phyloP scores from a whole-genome alignment of 2,113 vertebrate species.

The Coryphaenoides rupestris region DNA sequence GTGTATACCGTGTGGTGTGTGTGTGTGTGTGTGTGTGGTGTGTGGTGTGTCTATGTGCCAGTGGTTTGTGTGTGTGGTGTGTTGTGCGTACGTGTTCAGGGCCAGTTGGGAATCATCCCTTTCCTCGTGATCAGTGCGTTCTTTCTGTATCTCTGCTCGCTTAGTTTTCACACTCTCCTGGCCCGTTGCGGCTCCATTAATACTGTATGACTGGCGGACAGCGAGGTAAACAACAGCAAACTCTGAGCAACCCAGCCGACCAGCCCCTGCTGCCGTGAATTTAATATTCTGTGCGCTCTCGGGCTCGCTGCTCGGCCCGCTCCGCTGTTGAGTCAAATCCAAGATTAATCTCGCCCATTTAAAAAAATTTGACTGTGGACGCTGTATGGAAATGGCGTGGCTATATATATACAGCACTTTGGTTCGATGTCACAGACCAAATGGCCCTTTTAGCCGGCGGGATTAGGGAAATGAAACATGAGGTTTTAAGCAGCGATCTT shows the following conservation, averaged over 20 bases:
- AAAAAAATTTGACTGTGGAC: constrained; percentile 20
- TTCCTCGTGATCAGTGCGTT: constrained; percentile 43
- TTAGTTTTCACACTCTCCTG: constrained; percentile 59
- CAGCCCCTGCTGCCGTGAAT: constrained; percentile 42
- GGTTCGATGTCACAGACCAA: too few species aligned
- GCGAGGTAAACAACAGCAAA: constrained; percentile 45
- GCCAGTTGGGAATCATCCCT: constrained; percentile 25
- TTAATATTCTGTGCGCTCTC: constrained; percentile 62
- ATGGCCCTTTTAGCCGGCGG: too few species aligned
- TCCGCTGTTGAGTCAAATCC: constrained; percentile 42
- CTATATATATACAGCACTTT: too few species aligned
- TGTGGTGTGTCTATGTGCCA: constrained; percentile 5
- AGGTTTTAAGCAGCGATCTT: too few species aligned
- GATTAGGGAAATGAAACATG: background rate
- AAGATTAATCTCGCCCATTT: constrained; percentile 51
- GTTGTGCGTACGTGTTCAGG: constrained; percentile 30
- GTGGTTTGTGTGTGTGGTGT: constrained; percentile 1
- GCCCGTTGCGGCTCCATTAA: constrained; percentile 57
- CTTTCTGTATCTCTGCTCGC: constrained; percentile 39
- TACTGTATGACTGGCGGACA: constrained; percentile 57
- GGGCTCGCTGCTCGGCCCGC: constrained; percentile 38
- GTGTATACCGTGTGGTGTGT: background rate
- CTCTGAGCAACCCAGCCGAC: constrained; percentile 33
- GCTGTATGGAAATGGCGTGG: constrained; percentile 24
- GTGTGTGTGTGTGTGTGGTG: constrained; percentile 1